phyloP scores from a whole-genome alignment of 1,140 invertebrate species.

The Daktulosphaira vitifoliae region DNA sequence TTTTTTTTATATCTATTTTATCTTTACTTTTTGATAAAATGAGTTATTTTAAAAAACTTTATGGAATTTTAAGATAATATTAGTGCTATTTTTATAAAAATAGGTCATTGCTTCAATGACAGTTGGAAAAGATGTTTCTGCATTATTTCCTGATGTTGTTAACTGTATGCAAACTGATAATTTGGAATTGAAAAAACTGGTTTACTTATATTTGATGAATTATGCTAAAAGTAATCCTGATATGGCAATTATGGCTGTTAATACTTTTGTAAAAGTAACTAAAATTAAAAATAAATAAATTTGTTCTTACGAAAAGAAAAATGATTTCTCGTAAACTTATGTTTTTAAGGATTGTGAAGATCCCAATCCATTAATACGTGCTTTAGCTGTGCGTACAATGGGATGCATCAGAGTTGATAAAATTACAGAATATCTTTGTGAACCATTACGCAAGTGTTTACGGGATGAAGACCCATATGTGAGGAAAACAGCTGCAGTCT shows the following conservation, averaged over 20 bases:
- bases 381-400: constrained; percentile 98
- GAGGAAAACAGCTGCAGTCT: constrained; percentile 97
- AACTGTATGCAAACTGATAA: constrained; percentile 99
- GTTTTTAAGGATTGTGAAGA: constrained; percentile 91
- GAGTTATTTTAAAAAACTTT: constrained; percentile 21
- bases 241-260: constrained; percentile 99
- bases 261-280: constrained; percentile 97
- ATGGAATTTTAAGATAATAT: no score
- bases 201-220: constrained; percentile 99
- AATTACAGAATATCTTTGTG: constrained; percentile 99
- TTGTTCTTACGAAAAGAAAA: no score
- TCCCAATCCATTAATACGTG: constrained; percentile 96
- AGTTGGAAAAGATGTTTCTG: constrained; percentile 92
- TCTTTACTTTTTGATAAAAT: no score
- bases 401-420: constrained; percentile 99
- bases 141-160: constrained; percentile 96
- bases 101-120: constrained; percentile 99
- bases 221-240: constrained; percentile 99
- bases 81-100: constrained; percentile 41
- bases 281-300: no score
- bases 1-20: no score
- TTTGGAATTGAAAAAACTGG: constrained; percentile 97
- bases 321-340: no score
- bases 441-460: constrained; percentile 94
- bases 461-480: constrained; percentile 99